These are phyloP conservation scores for Drosophila mettleri DNA, from an alignment of 2,888 invertebrate species.

Conservation along the genomic window DNA sequence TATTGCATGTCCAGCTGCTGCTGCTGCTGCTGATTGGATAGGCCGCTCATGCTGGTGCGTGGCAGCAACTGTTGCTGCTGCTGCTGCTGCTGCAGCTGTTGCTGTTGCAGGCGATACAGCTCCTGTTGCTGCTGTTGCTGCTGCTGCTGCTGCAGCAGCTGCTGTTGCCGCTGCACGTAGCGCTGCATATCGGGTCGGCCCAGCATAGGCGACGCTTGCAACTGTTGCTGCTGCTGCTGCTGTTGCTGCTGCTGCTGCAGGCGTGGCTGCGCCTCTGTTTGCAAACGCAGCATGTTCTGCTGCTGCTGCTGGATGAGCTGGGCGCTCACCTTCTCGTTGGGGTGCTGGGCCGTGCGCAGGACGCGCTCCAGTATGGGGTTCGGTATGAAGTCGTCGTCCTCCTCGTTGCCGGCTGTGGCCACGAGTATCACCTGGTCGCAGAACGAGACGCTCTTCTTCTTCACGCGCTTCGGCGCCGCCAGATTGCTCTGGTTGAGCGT, in stretches of 20 bases:
- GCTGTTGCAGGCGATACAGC: constrained; percentile 74
- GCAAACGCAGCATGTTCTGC: constrained; percentile 86
- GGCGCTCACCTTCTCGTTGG: constrained; percentile 85
- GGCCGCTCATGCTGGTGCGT: constrained; percentile 84
- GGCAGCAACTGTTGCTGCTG: constrained; percentile 82
- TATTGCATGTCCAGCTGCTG: constrained; percentile 73
- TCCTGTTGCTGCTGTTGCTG: constrained; percentile 80
- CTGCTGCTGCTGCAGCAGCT: constrained; percentile 73
- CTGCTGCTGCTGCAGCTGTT: constrained; percentile 75
- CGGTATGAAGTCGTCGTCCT: constrained; percentile 95
- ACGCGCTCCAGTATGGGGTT: constrained; percentile 96
- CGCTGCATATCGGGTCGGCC: constrained; percentile 82
- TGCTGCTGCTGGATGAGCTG: constrained; percentile 87
- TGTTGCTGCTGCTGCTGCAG: constrained; percentile 58
- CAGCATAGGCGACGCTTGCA: constrained; percentile 79
- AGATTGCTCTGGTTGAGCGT: constrained; percentile 85
- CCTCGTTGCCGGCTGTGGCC: constrained; percentile 96
- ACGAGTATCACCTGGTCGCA: constrained; percentile 97
- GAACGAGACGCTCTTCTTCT: constrained; percentile 97
- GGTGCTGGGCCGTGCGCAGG: constrained; percentile 91
- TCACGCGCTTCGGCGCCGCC: constrained; percentile 87
- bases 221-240: constrained; percentile 51
- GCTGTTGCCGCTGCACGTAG: constrained; percentile 82
- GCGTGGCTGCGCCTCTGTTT: constrained; percentile 83
- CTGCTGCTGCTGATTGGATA: constrained; percentile 80